Evolutionary conservation across 2,113 vertebrate species (phyloP), one percentile per base, ranked within the genome.

Genomic region (Apteryx owenii): DNA sequence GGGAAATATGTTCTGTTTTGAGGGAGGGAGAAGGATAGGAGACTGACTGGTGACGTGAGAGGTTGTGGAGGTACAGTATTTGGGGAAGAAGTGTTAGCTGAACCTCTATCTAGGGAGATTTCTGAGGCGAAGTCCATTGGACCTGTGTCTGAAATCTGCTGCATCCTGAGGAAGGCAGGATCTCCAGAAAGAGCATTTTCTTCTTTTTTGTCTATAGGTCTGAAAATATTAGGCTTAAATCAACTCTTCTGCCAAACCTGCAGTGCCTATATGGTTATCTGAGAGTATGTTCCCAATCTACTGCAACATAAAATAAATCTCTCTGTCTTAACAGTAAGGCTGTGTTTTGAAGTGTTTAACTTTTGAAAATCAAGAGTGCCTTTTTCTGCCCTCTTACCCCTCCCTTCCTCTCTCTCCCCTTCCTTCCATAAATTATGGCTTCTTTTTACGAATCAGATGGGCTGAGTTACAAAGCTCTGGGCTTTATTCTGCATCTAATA

Each of bases 1-100:
- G 31, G 40, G 42, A 80, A 73, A 23, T 2, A 2, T 44, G 29
- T 88, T 25, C 42, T 12, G n/a, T 53, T 33, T 56, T 58, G 33
- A 0, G 1, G 77, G 71, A 65, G 25, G 68, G 22, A 62, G 40
- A 31, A 77, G 50, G 7, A 28, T 33, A 0, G 0, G 5, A 33
- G n/a, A 10, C 7, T 10, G 62, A 5, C 21, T 42, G 44, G 60
- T 87, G 64, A 73, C 16, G 29, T 48, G 36, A 12, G 46, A 36
- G 21, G 36, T 13, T 56, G 36, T 48, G 19, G 53, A 65, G 51
- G 19, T 28, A 8, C 1, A 1, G 28, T 62, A 15, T 82, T 29
- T 73, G 50, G 51, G n/a, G 40, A 77, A 71, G n/a, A 58, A 33
- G 31, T 31, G 14, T 36, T n/a, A 26, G 25, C 48, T 80, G 53